These are phyloP conservation scores for Paraplagusia blochii DNA, from an alignment of 2,113 vertebrate species.

Conservation along the genomic window DNA sequence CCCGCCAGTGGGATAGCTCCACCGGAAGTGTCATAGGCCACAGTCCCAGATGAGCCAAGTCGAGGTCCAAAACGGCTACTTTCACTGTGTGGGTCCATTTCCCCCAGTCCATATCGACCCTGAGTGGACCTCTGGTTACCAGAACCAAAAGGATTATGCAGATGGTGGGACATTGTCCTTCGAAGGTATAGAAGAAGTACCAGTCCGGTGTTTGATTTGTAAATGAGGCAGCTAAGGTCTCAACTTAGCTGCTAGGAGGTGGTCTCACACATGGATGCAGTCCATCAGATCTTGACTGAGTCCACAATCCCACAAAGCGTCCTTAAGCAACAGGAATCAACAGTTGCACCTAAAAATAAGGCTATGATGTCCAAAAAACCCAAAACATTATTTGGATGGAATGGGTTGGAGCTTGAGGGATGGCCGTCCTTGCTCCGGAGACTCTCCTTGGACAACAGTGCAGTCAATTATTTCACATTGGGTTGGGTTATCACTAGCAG, in stretches of 20 bases:
- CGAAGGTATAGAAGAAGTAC: not conserved
- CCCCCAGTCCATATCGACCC: constrained; percentile 46
- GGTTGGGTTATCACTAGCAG: not conserved
- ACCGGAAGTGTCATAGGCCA: constrained; percentile 4
- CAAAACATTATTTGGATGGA: constrained; percentile 66
- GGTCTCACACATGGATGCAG: constrained; percentile 83
- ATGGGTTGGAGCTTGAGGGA: not conserved
- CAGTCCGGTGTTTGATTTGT: constrained; percentile 22
- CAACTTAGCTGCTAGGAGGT: constrained; percentile 61
- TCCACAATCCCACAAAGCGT: constrained; percentile 77
- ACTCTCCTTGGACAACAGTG: not conserved
- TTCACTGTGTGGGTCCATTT: constrained; percentile 66
- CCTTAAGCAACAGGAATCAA: constrained; percentile 72
- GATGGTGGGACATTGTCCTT: constrained; percentile 79
- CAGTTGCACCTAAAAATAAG: constrained; percentile 65
- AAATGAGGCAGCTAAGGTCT: constrained; percentile 68
- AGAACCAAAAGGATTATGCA: constrained; percentile 83
- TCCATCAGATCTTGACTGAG: constrained; percentile 61
- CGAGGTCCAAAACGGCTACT: constrained; percentile 52
- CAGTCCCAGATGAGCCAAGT: constrained; percentile 16
- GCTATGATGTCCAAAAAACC: constrained; percentile 61
- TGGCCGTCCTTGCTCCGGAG: not conserved
- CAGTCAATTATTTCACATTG: not conserved
- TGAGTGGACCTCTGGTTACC: constrained; percentile 70
- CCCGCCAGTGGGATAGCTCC: constrained; percentile 35